These are phyloP conservation scores for Ficedula albicollis DNA, from an alignment of 2,797 vertebrate species.

Conservation along the genomic window DNA sequence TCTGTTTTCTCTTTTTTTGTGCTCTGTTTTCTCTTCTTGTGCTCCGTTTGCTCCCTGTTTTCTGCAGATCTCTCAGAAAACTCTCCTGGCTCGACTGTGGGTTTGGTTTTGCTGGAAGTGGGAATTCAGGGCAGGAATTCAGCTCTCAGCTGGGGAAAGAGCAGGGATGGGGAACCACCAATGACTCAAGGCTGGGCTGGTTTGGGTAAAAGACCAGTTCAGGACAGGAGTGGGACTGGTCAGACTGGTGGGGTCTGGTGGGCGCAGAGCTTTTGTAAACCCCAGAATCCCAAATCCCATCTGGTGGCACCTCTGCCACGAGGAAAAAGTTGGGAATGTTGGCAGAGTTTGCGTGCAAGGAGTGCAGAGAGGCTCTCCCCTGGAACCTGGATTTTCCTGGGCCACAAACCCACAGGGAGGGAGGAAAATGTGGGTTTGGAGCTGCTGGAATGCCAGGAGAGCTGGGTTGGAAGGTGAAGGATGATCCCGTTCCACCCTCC, in stretches of 20 bases:
- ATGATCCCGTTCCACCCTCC: not conserved
- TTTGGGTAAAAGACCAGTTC: not conserved
- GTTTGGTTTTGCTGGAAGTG: not conserved
- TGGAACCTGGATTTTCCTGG: too few relatives aligned
- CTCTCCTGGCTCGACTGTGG: fast-evolving
- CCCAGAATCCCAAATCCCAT: not conserved
- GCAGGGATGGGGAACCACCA: not conserved
- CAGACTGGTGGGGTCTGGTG: not conserved
- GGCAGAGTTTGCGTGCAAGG: not conserved
- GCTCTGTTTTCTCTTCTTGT: not conserved
- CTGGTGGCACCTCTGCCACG: not conserved
- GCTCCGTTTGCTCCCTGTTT: too few relatives aligned
- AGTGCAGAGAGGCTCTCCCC: fast-evolving
- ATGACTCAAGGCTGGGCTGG: not conserved
- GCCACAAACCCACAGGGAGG: not conserved
- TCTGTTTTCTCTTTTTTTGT: not conserved
- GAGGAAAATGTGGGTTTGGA: not conserved
- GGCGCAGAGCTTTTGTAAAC: too few relatives aligned
- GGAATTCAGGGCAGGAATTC: not conserved
- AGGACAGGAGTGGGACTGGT: not conserved
- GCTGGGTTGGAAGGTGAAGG: fast-evolving
- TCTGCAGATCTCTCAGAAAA: not conserved
- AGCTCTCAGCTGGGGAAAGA: not conserved
- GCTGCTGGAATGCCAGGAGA: fast-evolving
- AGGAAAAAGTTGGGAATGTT: not conserved